A percentile compares a stretch with the other conserved stretches of the same genome.
Evolutionary conservation across 2,888 invertebrate species (phyloP).

Genomic region (Sarcophaga rosellei): DNA sequence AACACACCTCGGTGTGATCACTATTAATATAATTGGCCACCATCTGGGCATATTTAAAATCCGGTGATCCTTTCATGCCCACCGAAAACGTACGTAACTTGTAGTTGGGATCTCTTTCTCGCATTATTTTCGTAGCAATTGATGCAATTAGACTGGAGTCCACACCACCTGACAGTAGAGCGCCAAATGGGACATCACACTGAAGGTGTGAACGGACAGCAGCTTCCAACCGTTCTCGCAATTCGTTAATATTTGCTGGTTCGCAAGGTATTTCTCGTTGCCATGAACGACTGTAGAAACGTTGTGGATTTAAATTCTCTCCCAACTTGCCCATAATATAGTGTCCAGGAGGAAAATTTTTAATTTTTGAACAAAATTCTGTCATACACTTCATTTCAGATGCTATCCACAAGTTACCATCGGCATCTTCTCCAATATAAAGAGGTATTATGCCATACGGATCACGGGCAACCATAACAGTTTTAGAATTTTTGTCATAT

Average conservation of each 20-base stretch:
- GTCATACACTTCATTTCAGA: slow-evolving; percentile 81
- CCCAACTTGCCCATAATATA: slow-evolving; percentile 75
- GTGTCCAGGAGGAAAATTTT: slow-evolving; percentile 79
- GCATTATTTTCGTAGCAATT: slow-evolving; percentile 80
- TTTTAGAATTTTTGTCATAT: slow-evolving; percentile 76
- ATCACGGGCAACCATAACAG: slow-evolving; percentile 79
- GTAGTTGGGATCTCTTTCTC: slow-evolving; percentile 76
- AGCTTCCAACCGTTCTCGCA: slow-evolving; percentile 76
- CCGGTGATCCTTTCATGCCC: slow-evolving; percentile 94
- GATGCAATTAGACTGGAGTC: slow-evolving; percentile 81
- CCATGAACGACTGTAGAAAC: slow-evolving; percentile 77
- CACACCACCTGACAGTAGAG: slow-evolving; percentile 80
- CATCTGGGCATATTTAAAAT: slow-evolving; percentile 91
- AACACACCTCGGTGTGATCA: slow-evolving; percentile 94
- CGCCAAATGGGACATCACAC: slow-evolving; percentile 80
- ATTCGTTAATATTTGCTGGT: slow-evolving; percentile 73
- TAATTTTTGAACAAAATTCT: slow-evolving; percentile 75
- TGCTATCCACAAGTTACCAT: slow-evolving; percentile 79
- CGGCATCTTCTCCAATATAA: slow-evolving; percentile 78
- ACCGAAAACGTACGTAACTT: slow-evolving; percentile 90
- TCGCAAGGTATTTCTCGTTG: slow-evolving; percentile 73
- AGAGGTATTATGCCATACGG: slow-evolving; percentile 81
- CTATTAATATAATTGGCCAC: slow-evolving; percentile 92
- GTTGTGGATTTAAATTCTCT: slow-evolving; percentile 73
- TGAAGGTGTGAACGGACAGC: slow-evolving; percentile 81